phyloP scores from a whole-genome alignment of 2,113 vertebrate species.

The Rostratula benghalensis region DNA sequence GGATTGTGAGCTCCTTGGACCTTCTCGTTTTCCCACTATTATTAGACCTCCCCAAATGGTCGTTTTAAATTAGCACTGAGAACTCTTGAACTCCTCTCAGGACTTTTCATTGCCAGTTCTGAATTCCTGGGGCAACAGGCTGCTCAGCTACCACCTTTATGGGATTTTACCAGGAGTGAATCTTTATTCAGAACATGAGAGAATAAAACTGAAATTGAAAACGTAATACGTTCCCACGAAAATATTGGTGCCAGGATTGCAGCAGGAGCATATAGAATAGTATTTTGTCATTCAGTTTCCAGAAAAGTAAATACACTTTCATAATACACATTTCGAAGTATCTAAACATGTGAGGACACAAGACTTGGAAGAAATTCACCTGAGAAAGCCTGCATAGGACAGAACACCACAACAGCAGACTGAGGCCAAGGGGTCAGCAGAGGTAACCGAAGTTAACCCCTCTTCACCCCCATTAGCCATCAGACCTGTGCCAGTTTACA shows the following conservation, averaged over 20 bases:
- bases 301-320: background rate
- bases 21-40: background rate
- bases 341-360: background rate
- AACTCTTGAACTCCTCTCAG: background rate
- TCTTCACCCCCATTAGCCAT: background rate
- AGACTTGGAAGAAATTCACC: fast-evolving
- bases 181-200: background rate
- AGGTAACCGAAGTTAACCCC: background rate
- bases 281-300: background rate
- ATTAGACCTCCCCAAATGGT: background rate
- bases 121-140: background rate
- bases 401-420: background rate
- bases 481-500: background rate
- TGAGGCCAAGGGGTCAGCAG: fast-evolving
- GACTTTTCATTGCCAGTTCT: background rate
- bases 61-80: background rate
- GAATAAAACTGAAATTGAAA: background rate
- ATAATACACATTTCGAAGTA: background rate
- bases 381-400: background rate
- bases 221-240: background rate
- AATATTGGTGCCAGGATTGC: background rate
- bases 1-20: background rate
- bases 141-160: background rate
- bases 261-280: background rate
- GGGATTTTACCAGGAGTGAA: background rate